A percentile compares a stretch with the other conserved stretches of the same genome.
These are phyloP conservation scores for Paracanthobrama guichenoti DNA, from an alignment of 2,113 vertebrate genomes.

Conservation along the genomic window DNA sequence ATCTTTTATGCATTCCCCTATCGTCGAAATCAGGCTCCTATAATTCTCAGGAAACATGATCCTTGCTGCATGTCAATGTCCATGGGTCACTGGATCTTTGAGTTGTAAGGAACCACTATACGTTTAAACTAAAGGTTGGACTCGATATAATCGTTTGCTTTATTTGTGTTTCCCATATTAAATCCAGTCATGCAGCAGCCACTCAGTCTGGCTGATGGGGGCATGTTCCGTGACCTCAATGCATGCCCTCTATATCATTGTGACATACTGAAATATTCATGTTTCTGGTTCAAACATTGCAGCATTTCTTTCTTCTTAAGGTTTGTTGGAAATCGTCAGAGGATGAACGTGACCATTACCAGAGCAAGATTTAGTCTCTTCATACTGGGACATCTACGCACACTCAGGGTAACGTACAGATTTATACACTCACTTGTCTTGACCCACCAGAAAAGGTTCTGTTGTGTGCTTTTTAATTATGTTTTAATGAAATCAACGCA, in stretches of 20 bases:
- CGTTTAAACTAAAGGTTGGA: no score
- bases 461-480: background rate
- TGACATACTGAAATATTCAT: background rate
- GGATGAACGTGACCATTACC: conserved; percentile 86
- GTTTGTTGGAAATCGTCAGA: conserved; percentile 82
- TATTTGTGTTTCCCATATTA: no score
- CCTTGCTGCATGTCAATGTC: no score
- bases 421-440: background rate
- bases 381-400: conserved; percentile 82
- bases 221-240: no score
- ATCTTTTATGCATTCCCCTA: no score
- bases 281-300: background rate
- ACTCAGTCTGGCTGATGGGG: no score
- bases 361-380: conserved; percentile 85
- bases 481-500: background rate
- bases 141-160: no score
- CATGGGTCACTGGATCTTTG: no score
- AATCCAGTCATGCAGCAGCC: no score
- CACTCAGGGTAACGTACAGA: conserved; percentile 73
- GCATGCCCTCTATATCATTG: background rate
- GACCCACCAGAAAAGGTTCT: background rate
- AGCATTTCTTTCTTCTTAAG: conserved; percentile 61
- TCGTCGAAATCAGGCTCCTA: no score
- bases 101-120: no score
- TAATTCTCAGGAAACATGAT: no score